Conservation (phyloP, 2,888 invertebrate genomes). For the Drosophila mercatorum region DNA sequence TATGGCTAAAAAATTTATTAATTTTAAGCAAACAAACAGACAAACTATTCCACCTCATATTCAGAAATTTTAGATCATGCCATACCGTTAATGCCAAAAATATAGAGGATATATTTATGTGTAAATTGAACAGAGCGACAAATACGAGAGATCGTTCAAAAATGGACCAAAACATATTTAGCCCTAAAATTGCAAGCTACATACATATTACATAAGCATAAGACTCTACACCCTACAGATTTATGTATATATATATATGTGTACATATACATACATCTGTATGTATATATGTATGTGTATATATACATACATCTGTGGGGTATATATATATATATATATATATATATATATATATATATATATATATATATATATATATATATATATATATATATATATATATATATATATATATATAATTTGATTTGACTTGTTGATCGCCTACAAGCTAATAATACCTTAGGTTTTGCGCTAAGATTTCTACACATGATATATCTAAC, state of each 20-base stretch:
- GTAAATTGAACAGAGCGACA: slow-evolving; percentile 60
- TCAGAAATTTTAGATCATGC: slow-evolving; percentile 37
- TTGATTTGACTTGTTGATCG: slow-evolving; percentile 74
- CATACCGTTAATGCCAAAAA: slow-evolving; percentile 38
- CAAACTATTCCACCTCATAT: slow-evolving; percentile 12
- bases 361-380: slow-evolving; percentile 17
- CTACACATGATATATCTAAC: slow-evolving; percentile 52
- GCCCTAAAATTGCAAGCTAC: slow-evolving; percentile 65
- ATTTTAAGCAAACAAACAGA: slow-evolving; percentile 24
- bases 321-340: background rate
- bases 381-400: slow-evolving; percentile 19
- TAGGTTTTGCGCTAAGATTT: slow-evolving; percentile 76
- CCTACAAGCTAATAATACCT: slow-evolving; percentile 82
- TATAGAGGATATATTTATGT: slow-evolving; percentile 24
- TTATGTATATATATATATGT: slow-evolving; percentile 20
- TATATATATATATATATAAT: slow-evolving; percentile 53
- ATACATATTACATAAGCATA: slow-evolving; percentile 61
- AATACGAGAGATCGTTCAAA: slow-evolving; percentile 74
- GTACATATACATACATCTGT: slow-evolving; percentile 29
- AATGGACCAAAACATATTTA: slow-evolving; percentile 48
- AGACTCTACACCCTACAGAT: slow-evolving; percentile 6
- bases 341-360: slow-evolving; percentile 7
- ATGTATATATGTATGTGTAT: slow-evolving; percentile 31
- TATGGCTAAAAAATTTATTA: slow-evolving; percentile 14
- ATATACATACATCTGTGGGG: background rate